Conservation (phyloP, 2,797 vertebrate genomes). For the Harpagifer antarcticus region DNA sequence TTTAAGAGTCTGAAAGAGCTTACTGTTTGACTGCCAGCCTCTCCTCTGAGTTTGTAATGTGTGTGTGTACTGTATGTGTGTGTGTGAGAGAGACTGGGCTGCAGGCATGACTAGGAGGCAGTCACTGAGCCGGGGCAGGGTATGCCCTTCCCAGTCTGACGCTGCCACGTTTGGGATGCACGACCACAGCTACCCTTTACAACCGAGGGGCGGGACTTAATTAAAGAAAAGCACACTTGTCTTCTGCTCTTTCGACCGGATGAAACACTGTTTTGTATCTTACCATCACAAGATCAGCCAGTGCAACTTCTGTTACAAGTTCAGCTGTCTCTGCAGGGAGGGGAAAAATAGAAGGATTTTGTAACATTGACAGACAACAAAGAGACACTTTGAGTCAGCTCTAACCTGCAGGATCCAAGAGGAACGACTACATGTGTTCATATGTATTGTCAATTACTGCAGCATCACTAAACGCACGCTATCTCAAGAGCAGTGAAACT, state of each 20-base stretch:
- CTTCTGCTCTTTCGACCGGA: not conserved
- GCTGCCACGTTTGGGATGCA: conserved; percentile 37
- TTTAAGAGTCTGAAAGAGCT: conserved; percentile 75
- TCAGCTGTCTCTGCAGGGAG: not conserved
- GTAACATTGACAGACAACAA: not conserved
- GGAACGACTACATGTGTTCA: not conserved
- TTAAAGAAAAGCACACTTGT: conserved; percentile 31
- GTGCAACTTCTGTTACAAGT: not conserved
- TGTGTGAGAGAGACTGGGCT: conserved; percentile 19
- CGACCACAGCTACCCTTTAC: conserved; percentile 34
- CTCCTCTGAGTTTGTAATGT: conserved; percentile 34
- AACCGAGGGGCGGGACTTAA: not conserved
- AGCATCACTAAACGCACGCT: not conserved
- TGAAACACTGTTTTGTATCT: conserved; percentile 11
- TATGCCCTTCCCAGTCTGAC: conserved; percentile 46
- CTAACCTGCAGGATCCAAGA: not conserved
- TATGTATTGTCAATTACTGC: not conserved
- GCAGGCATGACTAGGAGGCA: conserved; percentile 36
- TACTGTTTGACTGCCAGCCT: conserved; percentile 78
- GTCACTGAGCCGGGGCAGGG: conserved; percentile 11
- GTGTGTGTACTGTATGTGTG: conserved; percentile 28
- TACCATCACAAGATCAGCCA: conserved; percentile 5
- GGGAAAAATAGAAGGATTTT: no score
- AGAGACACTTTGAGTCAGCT: not conserved
- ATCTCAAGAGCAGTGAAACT: not conserved